Percentiles rank a stretch among this genome's conserved stretches.
phyloP scores from a whole-genome alignment of 2,113 vertebrate genomes.

The Rhinoderma darwinii region DNA sequence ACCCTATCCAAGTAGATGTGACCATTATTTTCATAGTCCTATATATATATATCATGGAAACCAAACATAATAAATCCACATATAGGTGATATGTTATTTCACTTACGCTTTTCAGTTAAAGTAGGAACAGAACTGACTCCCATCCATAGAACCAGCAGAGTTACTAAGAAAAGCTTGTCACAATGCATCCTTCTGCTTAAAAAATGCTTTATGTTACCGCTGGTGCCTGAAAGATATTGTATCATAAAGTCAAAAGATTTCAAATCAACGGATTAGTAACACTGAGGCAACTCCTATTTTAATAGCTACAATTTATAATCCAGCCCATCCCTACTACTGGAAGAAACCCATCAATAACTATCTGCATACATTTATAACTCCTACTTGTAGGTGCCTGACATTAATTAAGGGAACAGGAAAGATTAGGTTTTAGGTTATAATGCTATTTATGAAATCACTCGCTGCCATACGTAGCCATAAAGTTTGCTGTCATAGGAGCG shows the following conservation, averaged over 20 bases:
- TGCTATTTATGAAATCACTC: background rate
- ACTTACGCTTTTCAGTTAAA: background rate
- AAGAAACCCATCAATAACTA: background rate
- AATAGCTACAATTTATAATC: background rate
- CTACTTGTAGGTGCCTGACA: background rate
- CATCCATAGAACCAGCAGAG: constrained; percentile 17
- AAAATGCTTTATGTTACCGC: background rate
- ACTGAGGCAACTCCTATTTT: background rate
- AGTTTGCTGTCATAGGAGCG: background rate
- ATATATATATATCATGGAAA: background rate
- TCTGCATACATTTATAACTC: background rate
- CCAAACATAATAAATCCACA: background rate
- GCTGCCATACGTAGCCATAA: background rate
- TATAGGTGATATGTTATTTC: background rate
- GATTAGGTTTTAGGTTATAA: background rate
- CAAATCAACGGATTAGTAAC: background rate
- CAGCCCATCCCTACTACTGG: background rate
- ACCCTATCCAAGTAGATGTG: background rate
- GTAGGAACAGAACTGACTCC: background rate
- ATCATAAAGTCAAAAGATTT: background rate
- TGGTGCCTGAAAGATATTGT: background rate
- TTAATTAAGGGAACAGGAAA: constrained; percentile 13
- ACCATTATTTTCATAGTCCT: no score
- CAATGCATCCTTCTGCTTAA: background rate
- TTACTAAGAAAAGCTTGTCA: background rate